Percentiles rank a stretch among this genome's conserved stretches.
Conservation (phyloP, 2,113 vertebrate genomes). For the Columba livia region DNA sequence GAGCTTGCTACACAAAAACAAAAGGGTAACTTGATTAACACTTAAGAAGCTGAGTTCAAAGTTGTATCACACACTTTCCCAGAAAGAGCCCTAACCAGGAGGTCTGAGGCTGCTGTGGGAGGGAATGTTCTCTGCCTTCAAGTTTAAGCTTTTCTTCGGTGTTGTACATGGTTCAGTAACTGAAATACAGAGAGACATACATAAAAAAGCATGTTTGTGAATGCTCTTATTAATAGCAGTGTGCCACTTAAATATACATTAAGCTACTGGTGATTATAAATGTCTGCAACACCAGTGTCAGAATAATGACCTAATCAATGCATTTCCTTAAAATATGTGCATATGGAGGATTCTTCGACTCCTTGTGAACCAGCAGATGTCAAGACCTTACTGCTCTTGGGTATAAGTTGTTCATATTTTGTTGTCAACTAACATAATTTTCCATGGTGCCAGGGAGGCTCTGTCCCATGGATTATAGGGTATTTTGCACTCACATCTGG, state of each 20-base stretch:
- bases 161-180: background rate
- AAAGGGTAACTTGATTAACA: background rate
- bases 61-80: background rate
- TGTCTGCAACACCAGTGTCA: background rate
- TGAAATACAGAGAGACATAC: background rate
- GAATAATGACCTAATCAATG: background rate
- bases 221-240: background rate
- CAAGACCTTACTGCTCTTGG: background rate
- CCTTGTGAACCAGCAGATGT: background rate
- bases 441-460: background rate
- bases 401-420: background rate
- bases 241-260: background rate
- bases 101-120: background rate
- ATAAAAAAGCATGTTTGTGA: background rate
- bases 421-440: background rate
- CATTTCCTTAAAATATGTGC: background rate
- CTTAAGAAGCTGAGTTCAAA: slow-evolving; percentile 9
- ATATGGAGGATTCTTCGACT: background rate
- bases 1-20: background rate
- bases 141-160: background rate
- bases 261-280: background rate
- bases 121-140: background rate
- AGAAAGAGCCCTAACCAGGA: background rate
- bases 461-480: background rate
- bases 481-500: background rate